Base-by-base conservation (phyloP, 2,888 invertebrate genomes). In the Brachyptera risi region DNA sequence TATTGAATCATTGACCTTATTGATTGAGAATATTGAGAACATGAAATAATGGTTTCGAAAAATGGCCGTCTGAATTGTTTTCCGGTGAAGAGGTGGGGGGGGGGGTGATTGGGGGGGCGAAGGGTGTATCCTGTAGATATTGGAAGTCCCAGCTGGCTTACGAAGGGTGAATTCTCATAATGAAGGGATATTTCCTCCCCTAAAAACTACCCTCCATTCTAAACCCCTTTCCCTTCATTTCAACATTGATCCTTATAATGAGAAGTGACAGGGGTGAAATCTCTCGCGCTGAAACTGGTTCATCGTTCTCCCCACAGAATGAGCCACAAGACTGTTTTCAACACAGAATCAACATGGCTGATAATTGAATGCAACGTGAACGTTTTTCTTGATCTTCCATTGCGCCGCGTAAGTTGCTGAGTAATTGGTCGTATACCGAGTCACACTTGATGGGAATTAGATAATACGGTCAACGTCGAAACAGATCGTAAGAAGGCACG, bases 101-200 rank as follows among this genome's bases (percentile, higher is more conserved):
- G 21, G 44, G 3, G 44, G 21, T 35, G 17, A 13, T 47, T 17
- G 54, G 54, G 37, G 54, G 35, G 7, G 54, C 17, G n/a, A n/a
- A n/a, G 44, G 44, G 44, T 19, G n/a, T 40, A 7, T 31, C 31
- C 31, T 7, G 31, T n/a, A n/a, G 31, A 31, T 31, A 31, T 31
- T 31, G 31, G 31, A 7, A 31, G 23, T 21, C 47, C 40, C 47
- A 47, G 47, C 47, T 47, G 47, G 24, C 35, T 21, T 17, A 17
- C 17, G 54, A 37, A 37, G 54, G 54, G 54, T 54, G 54, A 37
- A 54, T 54, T 37, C 54, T 54, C 37, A 54, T 54, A 54, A 54
- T 54, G 54, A 31, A 37, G 54, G 54, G 35, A 37, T 54, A n/a
- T 21, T 19, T 54, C 38, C 54, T 37, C 35, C 37, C 37, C 50